Base-by-base conservation (phyloP, 2,797 vertebrate genomes). In the Glyptemys insculpta region DNA sequence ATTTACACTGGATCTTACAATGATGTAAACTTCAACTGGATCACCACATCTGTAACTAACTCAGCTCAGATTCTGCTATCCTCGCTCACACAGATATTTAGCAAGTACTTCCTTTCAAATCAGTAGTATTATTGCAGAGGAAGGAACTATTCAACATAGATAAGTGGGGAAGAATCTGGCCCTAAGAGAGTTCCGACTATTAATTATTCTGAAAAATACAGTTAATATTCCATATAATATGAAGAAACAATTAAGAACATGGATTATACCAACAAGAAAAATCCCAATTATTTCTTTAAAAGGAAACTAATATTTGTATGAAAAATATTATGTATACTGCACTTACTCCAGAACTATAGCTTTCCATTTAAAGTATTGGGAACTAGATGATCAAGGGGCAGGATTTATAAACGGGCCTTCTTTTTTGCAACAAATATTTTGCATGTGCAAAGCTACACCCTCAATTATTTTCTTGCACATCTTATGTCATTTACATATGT, bases 351-450 rank as follows among this genome's bases (percentile, higher is more conserved):
- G 78, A 76, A 80, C 7, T 0, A 0, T 15, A 18, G 1, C 86
- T 88, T 76, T 27, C 53, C 3, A 49, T 52, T 31, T 37, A 18
- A 29, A 76, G 8, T 72, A 81, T 44, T 56, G 81, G 91, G 9
- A 12, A 9, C 29, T 78, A 37, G 0, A 0, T 49, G 3, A 1
- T 11, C 25, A 80, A 14, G 12, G 4, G 9, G 2, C 23, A 52
- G 2, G 34, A 87, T 4, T 83, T 37, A 54, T n/a, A 62, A 94
- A 74, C 8, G 5, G 65, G 2, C 2, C 12, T 53, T 4, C 37
- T 37, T 53, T 3, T 23, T 80, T 89, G 89, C 29, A 88, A 1
- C 9, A 5, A 83, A n/a, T 27, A 37, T 11, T 29, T 72, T 41
- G 79, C 84, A 76, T 47, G 1, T 3, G 56, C 59, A 91, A 19